Evolutionary conservation across 2,888 invertebrate species (phyloP), one percentile per base, ranked within the genome.

Genomic region (Portevinia maculata): DNA sequence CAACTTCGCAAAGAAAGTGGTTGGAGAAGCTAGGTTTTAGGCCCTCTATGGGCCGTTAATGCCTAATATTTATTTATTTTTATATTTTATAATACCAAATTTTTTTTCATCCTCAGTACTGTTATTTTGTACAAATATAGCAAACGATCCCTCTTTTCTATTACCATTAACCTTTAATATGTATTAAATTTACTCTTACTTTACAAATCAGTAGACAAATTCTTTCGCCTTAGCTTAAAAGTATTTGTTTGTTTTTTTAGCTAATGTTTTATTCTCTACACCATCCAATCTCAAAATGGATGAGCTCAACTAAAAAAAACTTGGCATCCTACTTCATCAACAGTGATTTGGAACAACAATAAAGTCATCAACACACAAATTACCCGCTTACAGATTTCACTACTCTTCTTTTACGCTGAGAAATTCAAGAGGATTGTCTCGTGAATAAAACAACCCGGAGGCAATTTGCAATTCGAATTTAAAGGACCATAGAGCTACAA

Each of bases 351-450:
- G 7, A 13, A 34, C 11, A 52, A 24, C 5, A 8, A 19, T 19
- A 53, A 37, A n/a, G 21, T 19, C 37, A 34, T 8, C 37, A 55
- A 21, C 8, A 53, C 53, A 34, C 34, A 21, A 53, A 34, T 34
- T 19, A 55, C 55, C 37, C 21, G 19, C 55, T n/a, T 55, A 24
- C 55, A 37, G 24, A 37, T 53, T 55, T 55, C 55, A 37, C 37
- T 55, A 21, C 55, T 37, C 37, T 37, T 55, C 55, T 37, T 55
- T 37, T 55, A 55, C 37, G 37, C 37, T 37, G 21, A 37, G 37
- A 19, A 55, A 55, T 55, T 55, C 55, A 55, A 55, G 55, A 37
- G 13, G 55, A 34, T 55, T 55, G 37, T 55, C 55, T 55, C 55
- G 34, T 37, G 55, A 55, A 55, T 55, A 55, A 55, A 55, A 37